A percentile compares a stretch with the other conserved stretches of the same genome.
These are phyloP conservation scores for Fragum fragum DNA, from an alignment of 2,888 invertebrate genomes.

Conservation along the genomic window DNA sequence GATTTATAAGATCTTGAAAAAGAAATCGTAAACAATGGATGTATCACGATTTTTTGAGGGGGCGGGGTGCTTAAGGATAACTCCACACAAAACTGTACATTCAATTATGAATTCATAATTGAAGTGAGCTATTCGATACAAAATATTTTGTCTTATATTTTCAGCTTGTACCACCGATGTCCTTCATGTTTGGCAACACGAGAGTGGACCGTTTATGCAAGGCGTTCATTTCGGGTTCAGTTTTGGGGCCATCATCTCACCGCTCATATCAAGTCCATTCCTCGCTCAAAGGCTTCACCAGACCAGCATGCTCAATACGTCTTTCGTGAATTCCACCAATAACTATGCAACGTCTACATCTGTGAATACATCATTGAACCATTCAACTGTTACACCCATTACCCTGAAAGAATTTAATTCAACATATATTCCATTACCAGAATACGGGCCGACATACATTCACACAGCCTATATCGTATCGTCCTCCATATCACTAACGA, in stretches of 20 bases:
- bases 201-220: constrained; percentile 58
- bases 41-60: too few species aligned
- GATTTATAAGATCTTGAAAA: too few species aligned
- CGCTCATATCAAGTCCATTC: constrained; percentile 52
- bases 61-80: too few species aligned
- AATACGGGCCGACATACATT: constrained; percentile 43
- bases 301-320: constrained; percentile 9
- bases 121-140: too few species aligned
- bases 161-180: constrained; percentile 56
- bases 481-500: constrained; percentile 28
- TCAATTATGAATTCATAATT: too few species aligned
- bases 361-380: background rate
- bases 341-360: background rate
- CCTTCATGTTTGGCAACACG: constrained; percentile 43
- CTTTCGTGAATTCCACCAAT: constrained; percentile 8
- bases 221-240: constrained; percentile 52
- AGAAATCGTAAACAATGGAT: too few species aligned
- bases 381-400: constrained; percentile 9
- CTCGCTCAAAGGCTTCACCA: constrained; percentile 38
- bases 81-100: too few species aligned
- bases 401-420: background rate
- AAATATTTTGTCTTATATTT: constrained; percentile 12
- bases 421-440: background rate
- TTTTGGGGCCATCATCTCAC: constrained; percentile 59
- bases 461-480: constrained; percentile 41